These are phyloP conservation scores for Heliothis peltigera DNA, from an alignment of 2,888 invertebrate genomes.

Conservation along the genomic window DNA sequence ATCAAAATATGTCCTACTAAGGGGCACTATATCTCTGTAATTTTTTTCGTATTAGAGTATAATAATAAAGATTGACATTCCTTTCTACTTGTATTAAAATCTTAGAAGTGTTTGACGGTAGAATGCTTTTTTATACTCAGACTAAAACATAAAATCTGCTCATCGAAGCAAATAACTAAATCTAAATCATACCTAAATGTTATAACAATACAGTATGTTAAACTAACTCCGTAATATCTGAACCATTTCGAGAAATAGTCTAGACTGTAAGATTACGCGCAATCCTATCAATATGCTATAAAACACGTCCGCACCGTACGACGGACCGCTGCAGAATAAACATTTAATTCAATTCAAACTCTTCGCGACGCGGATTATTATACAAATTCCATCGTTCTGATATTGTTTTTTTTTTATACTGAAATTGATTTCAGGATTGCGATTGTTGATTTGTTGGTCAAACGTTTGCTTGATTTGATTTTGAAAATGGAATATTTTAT, in stretches of 20 bases:
- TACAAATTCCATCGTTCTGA: constrained; percentile 24
- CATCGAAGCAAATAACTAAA: background rate
- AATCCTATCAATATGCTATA: constrained; percentile 46
- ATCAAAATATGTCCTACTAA: too few species aligned
- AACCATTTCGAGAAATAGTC: constrained; percentile 26
- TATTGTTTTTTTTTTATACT: constrained; percentile 8
- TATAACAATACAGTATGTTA: background rate
- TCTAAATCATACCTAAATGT: background rate
- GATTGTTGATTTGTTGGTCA: constrained; percentile 38
- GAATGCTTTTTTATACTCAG: too few species aligned
- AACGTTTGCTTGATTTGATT: constrained; percentile 34
- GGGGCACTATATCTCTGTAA: too few species aligned
- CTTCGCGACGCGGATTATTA: constrained; percentile 41
- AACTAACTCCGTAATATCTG: constrained; percentile 11
- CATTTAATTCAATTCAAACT: constrained; percentile 52
- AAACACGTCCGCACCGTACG: constrained; percentile 42
- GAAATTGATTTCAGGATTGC: constrained; percentile 36
- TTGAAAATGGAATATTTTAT: constrained; percentile 34
- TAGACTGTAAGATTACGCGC: constrained; percentile 29
- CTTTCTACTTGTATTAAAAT: too few species aligned
- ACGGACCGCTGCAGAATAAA: constrained; percentile 35
- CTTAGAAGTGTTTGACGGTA: too few species aligned
- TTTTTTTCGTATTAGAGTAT: too few species aligned
- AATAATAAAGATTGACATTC: too few species aligned
- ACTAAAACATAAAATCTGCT: background rate